Base-by-base conservation (phyloP, 2,113 vertebrate genomes). In the Oxygymnocypris stewartii region DNA sequence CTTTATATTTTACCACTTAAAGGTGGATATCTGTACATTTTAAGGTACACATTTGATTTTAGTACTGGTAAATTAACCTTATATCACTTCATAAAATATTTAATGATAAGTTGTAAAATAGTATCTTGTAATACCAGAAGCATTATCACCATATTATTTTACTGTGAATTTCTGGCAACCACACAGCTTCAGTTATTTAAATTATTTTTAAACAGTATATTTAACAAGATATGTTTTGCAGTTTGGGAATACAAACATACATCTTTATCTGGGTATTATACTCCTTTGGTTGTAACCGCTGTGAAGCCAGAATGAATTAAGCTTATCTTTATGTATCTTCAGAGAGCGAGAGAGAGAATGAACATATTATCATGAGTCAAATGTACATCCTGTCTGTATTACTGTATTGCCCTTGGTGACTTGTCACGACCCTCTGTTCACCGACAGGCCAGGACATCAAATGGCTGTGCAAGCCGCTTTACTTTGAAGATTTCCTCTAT, bases 401-500 rank as follows among this genome's bases (percentile, higher is more conserved):
- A 71, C 61, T 35, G 18, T 13, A 71, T 49, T 31, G 44, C 42
- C 18, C 25, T 35, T 49, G 40, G 47, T 78, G 12, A 31, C 31
- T 51, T 78, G 25, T 54, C 25, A 28, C 20, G 47, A 78, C 47
- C 47, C 75, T 69, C 47, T 47, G 31, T 79, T 16, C 40, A 82
- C 61, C 28, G 20, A 12, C 75, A 69, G 16, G 23, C 51, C 47
- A 74, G 35, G 44, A 88, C 83, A 79, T 84, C 76, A 88, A 54
- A 81, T 84, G 80, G 37, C 51, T 79, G 61, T 74, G 42, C 47
- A 77, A 23, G 44, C n/a, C 4, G 28, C 8, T 69, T 73, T 81
- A n/a, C 88, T 84, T 87, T 87, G 69, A 87, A 76, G 54, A 84
- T 87, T 77, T 28, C 35, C 13, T 84, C 69, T 12, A 84, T 73